A percentile compares a stretch with the other conserved stretches of the same genome.
phyloP scores from a whole-genome alignment of 2,113 vertebrate species.

The Eubucco bourcierii region DNA sequence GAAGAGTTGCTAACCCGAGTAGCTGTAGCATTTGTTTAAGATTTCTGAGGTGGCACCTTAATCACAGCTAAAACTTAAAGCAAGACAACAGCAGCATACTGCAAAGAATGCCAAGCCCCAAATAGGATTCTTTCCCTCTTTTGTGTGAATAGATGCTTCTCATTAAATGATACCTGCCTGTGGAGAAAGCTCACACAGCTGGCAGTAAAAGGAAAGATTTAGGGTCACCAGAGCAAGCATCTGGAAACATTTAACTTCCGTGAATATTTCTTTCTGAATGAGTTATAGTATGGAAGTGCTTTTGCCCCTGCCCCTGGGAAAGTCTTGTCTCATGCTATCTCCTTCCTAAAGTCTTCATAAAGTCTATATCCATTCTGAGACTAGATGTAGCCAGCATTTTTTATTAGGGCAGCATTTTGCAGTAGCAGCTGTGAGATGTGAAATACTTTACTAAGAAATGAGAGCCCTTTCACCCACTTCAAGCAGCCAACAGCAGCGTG shows the following conservation, averaged over 20 bases:
- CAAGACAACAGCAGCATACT: not conserved
- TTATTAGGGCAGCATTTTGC: not conserved
- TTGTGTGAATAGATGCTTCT: not conserved
- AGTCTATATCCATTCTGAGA: not conserved
- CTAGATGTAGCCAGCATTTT: not conserved
- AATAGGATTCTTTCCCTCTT: not conserved
- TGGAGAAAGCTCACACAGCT: not conserved
- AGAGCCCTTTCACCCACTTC: not conserved
- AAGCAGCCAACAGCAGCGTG: not conserved
- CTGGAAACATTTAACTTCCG: not conserved
- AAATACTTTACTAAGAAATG: not conserved
- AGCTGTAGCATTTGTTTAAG: not conserved
- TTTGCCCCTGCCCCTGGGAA: fast-evolving
- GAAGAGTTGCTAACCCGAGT: not conserved
- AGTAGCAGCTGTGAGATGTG: not conserved
- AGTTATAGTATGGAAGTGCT: not conserved
- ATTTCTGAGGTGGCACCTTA: not conserved
- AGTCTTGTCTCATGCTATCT: not conserved
- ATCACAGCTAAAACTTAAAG: not conserved
- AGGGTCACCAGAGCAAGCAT: not conserved
- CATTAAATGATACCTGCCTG: not conserved
- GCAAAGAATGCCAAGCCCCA: not conserved
- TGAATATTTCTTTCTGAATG: not conserved
- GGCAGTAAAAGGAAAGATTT: not conserved
- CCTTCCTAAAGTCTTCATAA: not conserved